Evolutionary conservation across 2,797 vertebrate species (phyloP), one percentile per base, ranked within the genome.

Genomic region (Hyperoplus lanceolatus): DNA sequence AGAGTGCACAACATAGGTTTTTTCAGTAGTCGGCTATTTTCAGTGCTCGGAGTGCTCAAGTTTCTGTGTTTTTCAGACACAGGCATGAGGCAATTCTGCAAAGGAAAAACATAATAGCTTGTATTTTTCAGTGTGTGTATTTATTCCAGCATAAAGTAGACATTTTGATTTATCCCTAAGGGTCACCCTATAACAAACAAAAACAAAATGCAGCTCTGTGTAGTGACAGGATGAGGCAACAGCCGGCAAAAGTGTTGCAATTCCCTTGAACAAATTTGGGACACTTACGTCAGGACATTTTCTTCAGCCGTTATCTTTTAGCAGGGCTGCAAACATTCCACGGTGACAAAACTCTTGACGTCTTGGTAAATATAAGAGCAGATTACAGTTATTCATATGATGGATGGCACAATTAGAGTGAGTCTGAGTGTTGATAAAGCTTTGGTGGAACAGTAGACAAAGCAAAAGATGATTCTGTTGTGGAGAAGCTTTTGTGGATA

Each of bases 141-240:
- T 77, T 78, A 71, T 79, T 76, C 57, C 65, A 73, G 70, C 77
- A 62, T 79, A 49, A 80, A 88, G 75, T 38, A 84, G 76, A 86
- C 73, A 77, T 45, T 78, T 64, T 46, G 82, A 85, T 86, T 86
- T 71, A 77, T 83, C 89, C 90, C 87, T 71, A 36, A 83, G 87
- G 87, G 87, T 87, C 85, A 83, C 59, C 74, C 55, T 63, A 73
- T 75, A 70, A 64, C 81, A 83, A 73, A 71, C 29, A 29, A 65
- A 68, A 60, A 81, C 82, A 70, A 71, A 64, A 77, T 57, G 54
- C 16, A 13, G 67, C 54, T 59, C 62, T 49, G 70, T 77, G 70
- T 74, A 36, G 80, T 85, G 83, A 80, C 84, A 89, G 77, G 79
- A 83, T 93, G 92, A 94, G 87, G 92, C 92, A 93, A 93, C 73